phyloP scores from a whole-genome alignment of 2,797 vertebrate species.

The Acipenser oxyrinchus region DNA sequence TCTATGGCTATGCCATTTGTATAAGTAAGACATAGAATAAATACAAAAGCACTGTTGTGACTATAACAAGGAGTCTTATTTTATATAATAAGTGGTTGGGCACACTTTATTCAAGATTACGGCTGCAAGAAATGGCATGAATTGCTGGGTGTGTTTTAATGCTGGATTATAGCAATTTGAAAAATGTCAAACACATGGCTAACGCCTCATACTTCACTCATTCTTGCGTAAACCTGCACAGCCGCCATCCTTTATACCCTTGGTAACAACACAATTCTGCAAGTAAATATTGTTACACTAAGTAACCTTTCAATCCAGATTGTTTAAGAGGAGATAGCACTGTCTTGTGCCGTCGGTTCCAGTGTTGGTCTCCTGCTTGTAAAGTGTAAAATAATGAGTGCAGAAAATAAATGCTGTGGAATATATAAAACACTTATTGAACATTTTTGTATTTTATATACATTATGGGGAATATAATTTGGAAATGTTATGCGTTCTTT shows the following conservation, averaged over 20 bases:
- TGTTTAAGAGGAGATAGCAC: conserved; percentile 79
- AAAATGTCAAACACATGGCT: conserved; percentile 83
- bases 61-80: conserved; percentile 73
- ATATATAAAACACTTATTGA: no score
- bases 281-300: conserved; percentile 81
- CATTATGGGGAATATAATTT: no score
- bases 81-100: conserved; percentile 80
- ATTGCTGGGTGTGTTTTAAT: conserved; percentile 78
- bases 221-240: conserved; percentile 78
- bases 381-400: conserved; percentile 29
- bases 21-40: no score
- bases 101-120: conserved; percentile 86
- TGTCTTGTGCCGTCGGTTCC: conserved; percentile 76
- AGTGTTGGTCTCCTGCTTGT: conserved; percentile 77
- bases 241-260: conserved; percentile 59
- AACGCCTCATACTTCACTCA: conserved; percentile 79
- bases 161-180: conserved; percentile 86
- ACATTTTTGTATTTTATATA: no score
- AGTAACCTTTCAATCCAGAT: conserved; percentile 78
- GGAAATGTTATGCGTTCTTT: no score
- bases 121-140: conserved; percentile 82
- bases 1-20: no score
- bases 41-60: conserved; percentile 67
- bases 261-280: conserved; percentile 39
- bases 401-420: no score